Evolutionary conservation across 2,888 invertebrate genomes (phyloP).

Genomic region (Caenorhabditis japonica): DNA sequence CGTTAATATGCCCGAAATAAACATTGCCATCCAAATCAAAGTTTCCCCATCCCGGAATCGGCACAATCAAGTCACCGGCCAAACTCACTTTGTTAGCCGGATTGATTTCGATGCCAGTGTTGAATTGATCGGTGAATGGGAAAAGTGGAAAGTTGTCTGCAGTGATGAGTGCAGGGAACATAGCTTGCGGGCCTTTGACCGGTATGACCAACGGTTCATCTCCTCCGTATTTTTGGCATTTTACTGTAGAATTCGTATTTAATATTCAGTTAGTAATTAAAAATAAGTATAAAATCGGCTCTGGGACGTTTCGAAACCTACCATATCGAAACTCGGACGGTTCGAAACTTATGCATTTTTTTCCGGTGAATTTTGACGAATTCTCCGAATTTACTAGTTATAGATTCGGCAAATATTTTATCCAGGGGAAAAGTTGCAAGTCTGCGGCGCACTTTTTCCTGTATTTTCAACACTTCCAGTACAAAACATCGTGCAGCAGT

Average conservation of each 20-base stretch:
- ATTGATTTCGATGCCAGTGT: constrained; percentile 71
- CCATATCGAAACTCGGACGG: too few species aligned
- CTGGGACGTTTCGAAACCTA: too few species aligned
- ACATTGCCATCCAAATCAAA: constrained; percentile 72
- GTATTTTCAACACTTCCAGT: too few species aligned
- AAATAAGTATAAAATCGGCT: too few species aligned
- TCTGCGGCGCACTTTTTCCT: too few species aligned
- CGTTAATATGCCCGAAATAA: constrained; percentile 66
- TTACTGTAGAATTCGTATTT: constrained; percentile 10
- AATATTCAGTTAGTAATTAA: too few species aligned
- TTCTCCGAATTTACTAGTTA: too few species aligned
- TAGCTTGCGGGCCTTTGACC: constrained; percentile 63
- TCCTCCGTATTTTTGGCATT: constrained; percentile 67
- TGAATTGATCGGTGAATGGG: constrained; percentile 74
- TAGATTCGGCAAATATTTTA: too few species aligned
- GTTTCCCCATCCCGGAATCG: constrained; percentile 75
- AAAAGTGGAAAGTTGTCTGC: constrained; percentile 74
- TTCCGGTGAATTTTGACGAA: too few species aligned
- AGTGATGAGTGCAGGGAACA: constrained; percentile 71
- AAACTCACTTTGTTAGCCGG: constrained; percentile 72
- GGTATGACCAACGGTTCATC: constrained; percentile 71
- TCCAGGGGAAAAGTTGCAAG: too few species aligned
- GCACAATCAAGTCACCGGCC: constrained; percentile 71
- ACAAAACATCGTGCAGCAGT: too few species aligned
- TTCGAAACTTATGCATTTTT: too few species aligned